Evolutionary conservation across 2,888 invertebrate species (phyloP).

Genomic region (Adelphocoris suturalis): DNA sequence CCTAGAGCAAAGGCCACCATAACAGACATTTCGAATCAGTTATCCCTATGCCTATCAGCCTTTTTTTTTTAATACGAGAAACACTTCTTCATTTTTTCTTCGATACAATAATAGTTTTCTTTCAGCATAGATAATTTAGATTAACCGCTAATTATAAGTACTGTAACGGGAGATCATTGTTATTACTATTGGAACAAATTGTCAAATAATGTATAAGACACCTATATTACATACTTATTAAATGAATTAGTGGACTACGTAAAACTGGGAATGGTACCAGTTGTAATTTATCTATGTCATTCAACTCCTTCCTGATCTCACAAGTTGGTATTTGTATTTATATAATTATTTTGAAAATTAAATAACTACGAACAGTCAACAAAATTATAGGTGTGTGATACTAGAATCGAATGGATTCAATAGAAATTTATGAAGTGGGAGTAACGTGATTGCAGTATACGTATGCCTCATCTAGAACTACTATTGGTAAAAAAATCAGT

Average conservation of each 20-base stretch:
- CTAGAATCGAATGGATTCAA: too few species aligned
- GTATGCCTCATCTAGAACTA: too few species aligned
- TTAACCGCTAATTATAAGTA: not conserved
- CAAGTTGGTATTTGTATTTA: too few species aligned
- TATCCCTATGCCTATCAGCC: slow-evolving; percentile 14
- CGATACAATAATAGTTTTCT: not conserved
- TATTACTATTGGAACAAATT: slow-evolving; percentile 8
- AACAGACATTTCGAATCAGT: not conserved
- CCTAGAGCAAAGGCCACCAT: not conserved
- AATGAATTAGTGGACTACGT: not conserved
- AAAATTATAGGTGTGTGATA: too few species aligned
- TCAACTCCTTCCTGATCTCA: too few species aligned
- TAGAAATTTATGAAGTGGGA: too few species aligned
- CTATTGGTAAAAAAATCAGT: too few species aligned
- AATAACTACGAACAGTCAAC: too few species aligned
- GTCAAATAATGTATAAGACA: not conserved
- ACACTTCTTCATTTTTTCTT: not conserved
- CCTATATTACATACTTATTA: not conserved
- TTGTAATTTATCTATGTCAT: not conserved
- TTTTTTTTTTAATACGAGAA: slow-evolving; percentile 1
- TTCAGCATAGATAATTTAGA: not conserved
- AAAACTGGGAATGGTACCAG: not conserved
- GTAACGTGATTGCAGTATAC: too few species aligned
- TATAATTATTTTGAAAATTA: too few species aligned
- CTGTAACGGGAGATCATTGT: not conserved